These are phyloP conservation scores for Epinephelus awoara DNA, from an alignment of 2,797 vertebrate genomes.

Conservation along the genomic window DNA sequence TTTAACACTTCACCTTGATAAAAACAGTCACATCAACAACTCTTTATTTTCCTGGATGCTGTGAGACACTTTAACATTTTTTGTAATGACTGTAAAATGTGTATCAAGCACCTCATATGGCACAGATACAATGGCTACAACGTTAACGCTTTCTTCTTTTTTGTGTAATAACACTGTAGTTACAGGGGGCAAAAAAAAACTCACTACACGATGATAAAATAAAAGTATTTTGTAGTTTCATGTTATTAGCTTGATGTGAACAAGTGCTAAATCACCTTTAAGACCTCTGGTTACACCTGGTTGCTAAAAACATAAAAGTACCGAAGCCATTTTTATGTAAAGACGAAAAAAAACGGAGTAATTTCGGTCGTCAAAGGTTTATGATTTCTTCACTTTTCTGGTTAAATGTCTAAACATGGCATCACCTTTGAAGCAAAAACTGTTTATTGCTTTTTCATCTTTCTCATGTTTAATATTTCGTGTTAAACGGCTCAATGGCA, in stretches of 20 bases:
- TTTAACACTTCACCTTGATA: constrained; percentile 12
- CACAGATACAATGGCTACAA: neutral
- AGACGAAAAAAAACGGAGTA: neutral
- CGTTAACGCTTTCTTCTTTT: neutral
- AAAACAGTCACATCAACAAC: neutral
- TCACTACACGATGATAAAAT: neutral
- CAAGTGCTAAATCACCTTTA: constrained; percentile 40
- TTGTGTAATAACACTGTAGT: constrained; percentile 37
- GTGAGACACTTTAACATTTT: constrained; percentile 5
- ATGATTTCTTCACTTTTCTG: constrained; percentile 22
- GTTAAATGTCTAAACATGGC: constrained; percentile 22
- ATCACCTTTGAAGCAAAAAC: constrained; percentile 27
- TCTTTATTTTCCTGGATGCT: neutral
- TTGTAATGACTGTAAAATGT: constrained; percentile 16
- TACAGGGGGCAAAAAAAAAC: constrained; percentile 4
- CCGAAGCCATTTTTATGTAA: neutral
- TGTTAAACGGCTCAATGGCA: constrained; percentile 24
- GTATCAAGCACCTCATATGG: neutral
- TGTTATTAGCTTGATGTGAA: constrained; percentile 48
- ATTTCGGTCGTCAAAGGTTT: neutral
- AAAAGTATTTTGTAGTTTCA: constrained; percentile 43
- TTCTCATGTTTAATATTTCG: constrained; percentile 26
- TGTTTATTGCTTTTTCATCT: neutral
- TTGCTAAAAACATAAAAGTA: constrained; percentile 23
- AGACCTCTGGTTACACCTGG: constrained; percentile 34